These are phyloP conservation scores for Pachydiplax longipennis DNA, from an alignment of 2,888 invertebrate genomes.

Conservation along the genomic window DNA sequence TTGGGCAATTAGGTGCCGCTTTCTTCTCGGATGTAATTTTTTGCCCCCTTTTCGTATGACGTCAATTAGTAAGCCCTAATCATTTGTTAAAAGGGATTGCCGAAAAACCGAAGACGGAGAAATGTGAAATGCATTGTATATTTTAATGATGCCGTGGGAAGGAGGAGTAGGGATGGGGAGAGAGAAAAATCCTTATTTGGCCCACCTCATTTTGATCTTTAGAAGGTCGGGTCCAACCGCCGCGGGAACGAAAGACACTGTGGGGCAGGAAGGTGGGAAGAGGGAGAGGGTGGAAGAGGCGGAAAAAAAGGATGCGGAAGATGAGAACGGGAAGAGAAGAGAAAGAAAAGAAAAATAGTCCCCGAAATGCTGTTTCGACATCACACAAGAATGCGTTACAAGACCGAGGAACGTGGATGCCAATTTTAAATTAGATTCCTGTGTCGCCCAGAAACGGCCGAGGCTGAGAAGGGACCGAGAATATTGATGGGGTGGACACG, in stretches of 20 bases:
- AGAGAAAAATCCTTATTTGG: background rate
- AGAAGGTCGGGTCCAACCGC: background rate
- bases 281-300: background rate
- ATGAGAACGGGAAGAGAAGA: background rate
- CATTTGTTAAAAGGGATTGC: background rate
- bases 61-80: background rate
- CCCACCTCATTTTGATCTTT: background rate
- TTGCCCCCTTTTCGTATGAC: background rate
- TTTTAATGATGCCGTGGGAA: background rate
- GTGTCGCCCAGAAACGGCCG: conserved; percentile 30
- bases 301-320: background rate
- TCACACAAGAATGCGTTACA: conserved; percentile 44
- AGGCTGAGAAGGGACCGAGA: conserved; percentile 17
- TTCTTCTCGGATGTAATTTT: background rate
- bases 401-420: conserved; percentile 43
- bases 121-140: background rate
- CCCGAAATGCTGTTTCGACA: conserved; percentile 41
- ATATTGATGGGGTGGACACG: conserved; percentile 41
- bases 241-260: background rate
- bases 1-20: background rate
- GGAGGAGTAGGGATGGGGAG: background rate
- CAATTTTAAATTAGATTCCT: conserved; percentile 43
- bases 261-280: background rate
- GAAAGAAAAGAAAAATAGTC: conserved; percentile 8
- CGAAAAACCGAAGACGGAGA: background rate